Conservation (phyloP, 2,797 vertebrate species). For the Acomys russatus region DNA sequence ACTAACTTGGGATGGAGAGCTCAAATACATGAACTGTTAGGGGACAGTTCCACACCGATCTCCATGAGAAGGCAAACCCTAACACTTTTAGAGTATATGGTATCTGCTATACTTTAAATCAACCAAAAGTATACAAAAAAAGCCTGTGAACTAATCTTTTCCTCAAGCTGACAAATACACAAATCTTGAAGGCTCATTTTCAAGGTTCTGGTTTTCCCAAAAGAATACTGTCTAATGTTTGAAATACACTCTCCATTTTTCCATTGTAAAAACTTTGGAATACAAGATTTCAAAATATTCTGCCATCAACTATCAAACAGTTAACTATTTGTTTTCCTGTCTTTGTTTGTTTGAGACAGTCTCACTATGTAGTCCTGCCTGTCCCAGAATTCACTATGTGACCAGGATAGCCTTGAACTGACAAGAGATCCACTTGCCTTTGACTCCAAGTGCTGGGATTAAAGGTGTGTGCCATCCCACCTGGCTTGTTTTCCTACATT, state of each 20-base stretch:
- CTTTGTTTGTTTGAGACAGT: slow-evolving; percentile 13
- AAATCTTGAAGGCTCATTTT: slow-evolving; percentile 8
- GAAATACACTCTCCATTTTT: slow-evolving; percentile 14
- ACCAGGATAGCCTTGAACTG: neutral
- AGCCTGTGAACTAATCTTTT: neutral
- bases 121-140: neutral
- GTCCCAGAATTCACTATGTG: neutral
- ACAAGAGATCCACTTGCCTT: neutral
- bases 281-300: slow-evolving; percentile 15
- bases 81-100: neutral
- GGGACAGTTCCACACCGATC: neutral
- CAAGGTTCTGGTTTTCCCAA: slow-evolving; percentile 12
- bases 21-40: neutral
- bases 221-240: slow-evolving; percentile 31
- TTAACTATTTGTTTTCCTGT: slow-evolving; percentile 24
- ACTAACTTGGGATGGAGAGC: neutral
- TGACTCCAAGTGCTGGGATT: neutral
- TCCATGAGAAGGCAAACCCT: neutral
- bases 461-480: neutral
- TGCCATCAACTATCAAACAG: neutral
- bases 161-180: neutral
- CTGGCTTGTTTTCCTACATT: neutral
- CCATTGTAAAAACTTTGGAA: slow-evolving; percentile 21
- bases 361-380: neutral
- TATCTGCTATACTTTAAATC: neutral